These are phyloP conservation scores for Australoheros scitulus DNA, from an alignment of 2,113 vertebrate species.

Conservation along the genomic window DNA sequence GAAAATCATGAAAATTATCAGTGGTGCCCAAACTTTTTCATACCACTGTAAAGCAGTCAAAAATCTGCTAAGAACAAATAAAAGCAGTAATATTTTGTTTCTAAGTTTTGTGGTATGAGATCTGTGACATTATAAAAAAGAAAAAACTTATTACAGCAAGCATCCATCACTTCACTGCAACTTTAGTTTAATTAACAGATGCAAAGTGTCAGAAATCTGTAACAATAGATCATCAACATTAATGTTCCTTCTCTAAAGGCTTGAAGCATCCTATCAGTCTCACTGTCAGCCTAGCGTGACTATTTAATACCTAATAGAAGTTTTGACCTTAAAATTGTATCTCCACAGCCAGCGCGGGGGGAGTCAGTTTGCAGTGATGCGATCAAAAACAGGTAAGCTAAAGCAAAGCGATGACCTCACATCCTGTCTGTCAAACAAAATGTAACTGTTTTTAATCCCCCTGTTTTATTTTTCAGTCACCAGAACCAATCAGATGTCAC, in stretches of 20 bases:
- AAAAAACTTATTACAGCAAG: neutral
- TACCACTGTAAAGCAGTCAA: no score
- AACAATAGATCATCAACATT: neutral
- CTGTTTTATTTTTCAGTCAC: conserved; percentile 54
- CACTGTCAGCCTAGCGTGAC: neutral
- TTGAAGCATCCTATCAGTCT: neutral
- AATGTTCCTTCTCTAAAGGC: neutral
- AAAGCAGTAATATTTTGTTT: neutral
- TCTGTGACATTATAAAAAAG: neutral
- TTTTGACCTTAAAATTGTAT: neutral
- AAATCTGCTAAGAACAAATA: neutral
- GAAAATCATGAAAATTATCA: no score
- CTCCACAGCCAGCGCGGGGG: conserved; percentile 59
- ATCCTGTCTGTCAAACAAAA: neutral
- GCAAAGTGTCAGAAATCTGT: neutral
- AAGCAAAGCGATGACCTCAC: neutral
- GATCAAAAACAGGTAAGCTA: conserved; percentile 62
- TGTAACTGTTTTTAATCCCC: neutral
- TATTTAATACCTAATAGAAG: neutral
- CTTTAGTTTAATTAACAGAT: neutral
- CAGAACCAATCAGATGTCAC: conserved; percentile 32
- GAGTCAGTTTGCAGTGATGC: conserved; percentile 59
- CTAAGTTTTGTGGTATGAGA: neutral
- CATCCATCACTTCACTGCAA: rapidly evolving
- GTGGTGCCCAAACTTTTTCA: no score